Base-by-base conservation (phyloP, 2,113 vertebrate species). In the Oceanodroma tethys region DNA sequence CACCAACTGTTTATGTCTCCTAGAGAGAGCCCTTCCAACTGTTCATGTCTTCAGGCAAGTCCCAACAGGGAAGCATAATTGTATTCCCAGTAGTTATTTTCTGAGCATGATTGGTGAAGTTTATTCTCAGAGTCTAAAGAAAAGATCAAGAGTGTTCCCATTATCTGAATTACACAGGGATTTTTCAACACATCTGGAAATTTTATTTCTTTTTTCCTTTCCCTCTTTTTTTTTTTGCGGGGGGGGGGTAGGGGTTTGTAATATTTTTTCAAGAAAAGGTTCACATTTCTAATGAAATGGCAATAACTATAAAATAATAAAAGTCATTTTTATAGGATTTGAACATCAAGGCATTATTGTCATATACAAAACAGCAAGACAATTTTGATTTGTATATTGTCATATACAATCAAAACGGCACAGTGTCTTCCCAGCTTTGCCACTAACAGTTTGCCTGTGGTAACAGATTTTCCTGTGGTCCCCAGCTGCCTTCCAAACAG, bases 61-160 rank as follows among this genome's bases (percentile, higher is more conserved):
- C 93, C 72, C 95, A 80, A 76, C 36, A 48, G 65, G 43, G 86
- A 97, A 96, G 55, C 21, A 55, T 68, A 84, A 59, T 71, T 94
- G 55, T 50, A 60, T 95, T 96, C 91, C 83, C 70, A 19, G 48
- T 36, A 48, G 56, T 78, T 87, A 21, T 87, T 97, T 62, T 92
- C 66, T 65, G 70, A 95, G 78, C 59, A 17, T 23, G 3, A 96
- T 55, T 75, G 52, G 70, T 65, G 67, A 80, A 53, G 26, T 81
- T 94, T 96, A 93, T 95, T 91, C 43, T 82, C 22, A 75, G 36
- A 86, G 17, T n/a, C 59, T 45, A 90, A 90, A 42, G n/a, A 50
- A 95, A 93, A 91, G 67, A 62, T 50, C 45, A 73, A 89, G 16
- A 75, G 5, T 45, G 83, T 86, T 93, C 22, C 42, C 29, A 78